Evolutionary conservation across 2,113 vertebrate genomes (phyloP).

Genomic region (Oncorhynchus keta): DNA sequence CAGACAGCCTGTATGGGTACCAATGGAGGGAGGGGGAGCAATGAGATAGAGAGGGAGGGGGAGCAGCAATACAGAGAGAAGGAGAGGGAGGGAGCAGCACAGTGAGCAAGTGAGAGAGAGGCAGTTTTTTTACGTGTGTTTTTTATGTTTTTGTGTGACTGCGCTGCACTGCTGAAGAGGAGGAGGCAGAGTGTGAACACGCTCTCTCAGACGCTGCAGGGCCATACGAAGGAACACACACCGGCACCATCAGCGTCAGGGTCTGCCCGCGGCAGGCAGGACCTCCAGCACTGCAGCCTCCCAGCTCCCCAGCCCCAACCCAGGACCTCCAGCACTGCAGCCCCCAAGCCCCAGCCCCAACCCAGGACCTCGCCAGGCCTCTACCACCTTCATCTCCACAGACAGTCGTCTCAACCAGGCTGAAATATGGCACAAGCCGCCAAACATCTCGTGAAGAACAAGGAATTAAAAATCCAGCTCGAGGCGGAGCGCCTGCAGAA

Average conservation of each 20-base stretch:
- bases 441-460: constrained; percentile 97
- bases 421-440: constrained; percentile 94
- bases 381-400: constrained; percentile 9
- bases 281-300: not conserved
- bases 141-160: constrained; percentile 23
- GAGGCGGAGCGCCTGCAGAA: constrained; percentile 95
- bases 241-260: not conserved
- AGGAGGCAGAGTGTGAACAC: constrained; percentile 50
- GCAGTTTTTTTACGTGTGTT: not conserved
- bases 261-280: not conserved
- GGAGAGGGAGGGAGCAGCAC: no score
- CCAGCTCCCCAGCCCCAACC: constrained; percentile 5
- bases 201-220: constrained; percentile 61
- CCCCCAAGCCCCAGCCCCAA: constrained; percentile 10
- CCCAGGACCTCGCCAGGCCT: constrained; percentile 44
- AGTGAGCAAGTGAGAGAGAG: constrained; percentile 1
- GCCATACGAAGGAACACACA: constrained; percentile 47
- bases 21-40: constrained; percentile 56
- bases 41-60: constrained; percentile 1
- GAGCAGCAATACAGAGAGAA: no score
- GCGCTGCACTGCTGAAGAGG: constrained; percentile 46
- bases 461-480: constrained; percentile 91
- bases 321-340: constrained; percentile 34
- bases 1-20: constrained; percentile 53
- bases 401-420: constrained; percentile 29